A percentile compares a stretch with the other conserved stretches of the same genome.
Evolutionary conservation across 1,140 invertebrate genomes (phyloP).

Genomic region (Meloidogyne floridensis): DNA sequence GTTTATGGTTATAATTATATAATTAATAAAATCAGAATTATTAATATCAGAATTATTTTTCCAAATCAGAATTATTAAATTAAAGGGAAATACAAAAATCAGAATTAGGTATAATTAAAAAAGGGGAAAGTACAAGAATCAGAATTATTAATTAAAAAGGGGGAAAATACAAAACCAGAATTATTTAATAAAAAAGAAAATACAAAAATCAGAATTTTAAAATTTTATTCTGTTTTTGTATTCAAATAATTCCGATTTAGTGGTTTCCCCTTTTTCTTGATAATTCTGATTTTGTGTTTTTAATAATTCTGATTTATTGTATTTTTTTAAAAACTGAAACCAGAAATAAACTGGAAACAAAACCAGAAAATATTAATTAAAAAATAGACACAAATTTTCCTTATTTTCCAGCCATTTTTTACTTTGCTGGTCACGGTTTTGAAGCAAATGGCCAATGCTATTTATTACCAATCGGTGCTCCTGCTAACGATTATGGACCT

Average conservation of each 20-base stretch:
- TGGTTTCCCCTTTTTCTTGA: too few relatives aligned
- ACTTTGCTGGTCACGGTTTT: slow-evolving; percentile 70
- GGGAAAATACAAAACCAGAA: slow-evolving; percentile 3
- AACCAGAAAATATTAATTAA: too few relatives aligned
- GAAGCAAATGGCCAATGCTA: slow-evolving; percentile 68
- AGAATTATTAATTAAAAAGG: neutral
- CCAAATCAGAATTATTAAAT: slow-evolving; percentile 6
- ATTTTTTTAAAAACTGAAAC: too few relatives aligned
- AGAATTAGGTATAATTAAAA: neutral
- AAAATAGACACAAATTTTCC: neutral
- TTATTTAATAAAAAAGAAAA: neutral
- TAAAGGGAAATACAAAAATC: neutral
- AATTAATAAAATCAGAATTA: neutral
- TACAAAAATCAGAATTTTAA: neutral
- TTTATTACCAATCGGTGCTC: slow-evolving; percentile 68
- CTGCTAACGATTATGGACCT: slow-evolving; percentile 63
- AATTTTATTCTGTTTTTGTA: too few relatives aligned
- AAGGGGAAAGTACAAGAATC: neutral
- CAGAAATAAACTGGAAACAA: too few relatives aligned
- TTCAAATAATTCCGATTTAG: too few relatives aligned
- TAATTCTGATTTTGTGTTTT: neutral
- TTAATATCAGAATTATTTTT: neutral
- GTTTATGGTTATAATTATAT: slow-evolving; percentile 65
- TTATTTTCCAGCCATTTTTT: slow-evolving; percentile 66
- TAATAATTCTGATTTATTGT: too few relatives aligned